A percentile compares a stretch with the other conserved stretches of the same genome.
These are phyloP conservation scores for Cremastinae sp. DNA, from an alignment of 2,888 invertebrate species.

Conservation along the genomic window DNA sequence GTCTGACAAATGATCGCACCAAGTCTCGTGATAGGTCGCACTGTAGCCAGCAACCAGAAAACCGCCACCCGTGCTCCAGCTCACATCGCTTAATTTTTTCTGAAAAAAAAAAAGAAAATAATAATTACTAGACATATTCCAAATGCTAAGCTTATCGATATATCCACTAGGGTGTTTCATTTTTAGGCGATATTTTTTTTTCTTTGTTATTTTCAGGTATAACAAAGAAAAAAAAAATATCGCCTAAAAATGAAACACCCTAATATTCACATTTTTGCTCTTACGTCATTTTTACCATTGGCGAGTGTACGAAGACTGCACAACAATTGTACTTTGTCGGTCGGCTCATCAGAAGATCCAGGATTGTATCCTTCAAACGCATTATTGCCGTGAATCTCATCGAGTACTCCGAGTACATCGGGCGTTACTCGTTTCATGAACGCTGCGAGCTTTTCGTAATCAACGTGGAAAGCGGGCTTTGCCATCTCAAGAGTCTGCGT, in stretches of 20 bases:
- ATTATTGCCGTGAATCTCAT: slow-evolving; percentile 73
- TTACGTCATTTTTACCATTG: slow-evolving; percentile 69
- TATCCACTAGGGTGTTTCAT: too few species aligned
- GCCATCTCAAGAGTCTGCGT: slow-evolving; percentile 72
- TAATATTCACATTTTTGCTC: neutral
- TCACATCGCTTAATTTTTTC: slow-evolving; percentile 75
- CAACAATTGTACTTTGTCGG: slow-evolving; percentile 67
- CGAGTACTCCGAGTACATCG: slow-evolving; percentile 73
- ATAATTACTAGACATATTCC: neutral
- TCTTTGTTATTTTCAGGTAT: too few species aligned
- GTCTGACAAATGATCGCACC: slow-evolving; percentile 76
- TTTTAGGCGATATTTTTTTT: too few species aligned
- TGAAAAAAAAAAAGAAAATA: slow-evolving; percentile 57
- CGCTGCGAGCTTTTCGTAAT: slow-evolving; percentile 73
- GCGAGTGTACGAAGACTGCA: slow-evolving; percentile 69
- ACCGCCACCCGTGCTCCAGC: slow-evolving; percentile 77
- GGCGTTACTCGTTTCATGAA: slow-evolving; percentile 77
- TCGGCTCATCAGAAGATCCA: slow-evolving; percentile 64
- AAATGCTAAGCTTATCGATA: too few species aligned
- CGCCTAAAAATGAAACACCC: neutral
- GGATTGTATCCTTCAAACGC: slow-evolving; percentile 76
- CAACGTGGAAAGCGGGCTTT: slow-evolving; percentile 64
- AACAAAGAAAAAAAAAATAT: too few species aligned
- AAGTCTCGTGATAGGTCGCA: slow-evolving; percentile 71
- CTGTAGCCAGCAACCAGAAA: slow-evolving; percentile 73